Percentiles rank a stretch among this genome's conserved stretches.
These are phyloP conservation scores for Petrocephalus schoutedeni DNA, from an alignment of 2,797 vertebrate species.

Conservation along the genomic window DNA sequence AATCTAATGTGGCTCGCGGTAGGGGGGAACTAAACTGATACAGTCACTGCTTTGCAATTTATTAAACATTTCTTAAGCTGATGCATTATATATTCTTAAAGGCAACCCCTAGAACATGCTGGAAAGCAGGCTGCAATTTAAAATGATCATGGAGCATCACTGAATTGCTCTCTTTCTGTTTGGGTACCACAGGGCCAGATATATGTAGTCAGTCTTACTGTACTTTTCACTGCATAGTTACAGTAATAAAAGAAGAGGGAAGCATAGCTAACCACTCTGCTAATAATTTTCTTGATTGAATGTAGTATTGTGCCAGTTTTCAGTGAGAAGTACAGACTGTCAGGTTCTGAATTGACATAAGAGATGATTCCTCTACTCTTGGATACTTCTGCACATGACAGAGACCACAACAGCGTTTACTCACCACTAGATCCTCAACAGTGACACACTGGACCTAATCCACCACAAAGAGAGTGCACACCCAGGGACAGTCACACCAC, in stretches of 20 bases:
- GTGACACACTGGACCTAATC: neutral
- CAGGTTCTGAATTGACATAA: neutral
- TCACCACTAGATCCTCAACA: neutral
- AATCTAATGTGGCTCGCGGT: conserved; percentile 32
- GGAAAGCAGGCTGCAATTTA: conserved; percentile 20
- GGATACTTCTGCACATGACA: neutral
- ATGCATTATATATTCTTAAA: conserved; percentile 39
- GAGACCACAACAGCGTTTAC: neutral
- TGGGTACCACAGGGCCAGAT: neutral
- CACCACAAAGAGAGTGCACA: neutral
- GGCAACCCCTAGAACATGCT: conserved; percentile 10
- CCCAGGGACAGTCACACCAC: neutral
- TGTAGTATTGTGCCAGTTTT: neutral
- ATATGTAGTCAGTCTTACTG: neutral
- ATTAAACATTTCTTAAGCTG: conserved; percentile 28
- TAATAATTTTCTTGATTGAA: neutral
- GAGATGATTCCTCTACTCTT: neutral
- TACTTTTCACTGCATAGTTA: neutral
- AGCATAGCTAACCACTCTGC: neutral
- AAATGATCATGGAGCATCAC: neutral
- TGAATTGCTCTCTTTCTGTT: neutral
- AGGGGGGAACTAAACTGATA: conserved; percentile 31
- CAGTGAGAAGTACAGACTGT: neutral
- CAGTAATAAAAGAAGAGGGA: neutral
- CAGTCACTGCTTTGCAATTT: conserved; percentile 37